These are phyloP conservation scores for Leptothorax acervorum DNA, from an alignment of 2,888 invertebrate genomes.

Conservation along the genomic window DNA sequence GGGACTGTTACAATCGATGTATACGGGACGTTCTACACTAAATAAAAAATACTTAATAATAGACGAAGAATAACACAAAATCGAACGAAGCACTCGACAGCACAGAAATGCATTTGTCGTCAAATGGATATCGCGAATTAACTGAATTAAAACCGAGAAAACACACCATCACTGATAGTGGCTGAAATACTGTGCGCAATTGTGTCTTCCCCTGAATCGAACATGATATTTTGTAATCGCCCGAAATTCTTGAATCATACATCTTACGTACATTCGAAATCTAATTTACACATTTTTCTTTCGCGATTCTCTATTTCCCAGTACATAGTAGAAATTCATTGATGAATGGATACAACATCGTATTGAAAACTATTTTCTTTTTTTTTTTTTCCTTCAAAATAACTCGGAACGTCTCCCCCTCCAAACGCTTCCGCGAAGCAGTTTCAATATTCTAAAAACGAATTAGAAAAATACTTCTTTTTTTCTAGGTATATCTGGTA, in stretches of 20 bases:
- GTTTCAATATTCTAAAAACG: conserved; percentile 72
- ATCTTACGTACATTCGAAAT: neutral
- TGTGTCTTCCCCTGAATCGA: neutral
- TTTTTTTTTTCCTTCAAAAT: conserved; percentile 21
- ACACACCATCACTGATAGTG: neutral
- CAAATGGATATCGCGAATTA: neutral
- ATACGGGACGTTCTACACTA: neutral
- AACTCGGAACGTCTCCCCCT: conserved; percentile 32
- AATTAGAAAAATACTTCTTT: conserved; percentile 75
- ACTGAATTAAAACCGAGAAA: neutral
- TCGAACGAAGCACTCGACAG: neutral
- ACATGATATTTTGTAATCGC: conserved; percentile 2
- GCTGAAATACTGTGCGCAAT: conserved; percentile 6
- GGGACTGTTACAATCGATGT: neutral
- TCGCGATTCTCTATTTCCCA: neutral
- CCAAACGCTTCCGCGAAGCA: conserved; percentile 66
- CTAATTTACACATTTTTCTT: conserved; percentile 18
- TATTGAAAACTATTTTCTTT: conserved; percentile 26
- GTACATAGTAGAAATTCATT: conserved; percentile 2
- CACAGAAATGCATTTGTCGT: neutral
- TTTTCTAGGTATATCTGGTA: conserved; percentile 56
- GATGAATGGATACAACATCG: neutral
- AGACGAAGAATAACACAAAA: conserved; percentile 8
- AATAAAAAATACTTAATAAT: conserved; percentile 29
- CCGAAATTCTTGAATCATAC: conserved; percentile 3